Evolutionary conservation across 53 echinoderm and acorn worm species (phyloP), one percentile per base, ranked within the genome.

Genomic region (Astropecten irregularis): DNA sequence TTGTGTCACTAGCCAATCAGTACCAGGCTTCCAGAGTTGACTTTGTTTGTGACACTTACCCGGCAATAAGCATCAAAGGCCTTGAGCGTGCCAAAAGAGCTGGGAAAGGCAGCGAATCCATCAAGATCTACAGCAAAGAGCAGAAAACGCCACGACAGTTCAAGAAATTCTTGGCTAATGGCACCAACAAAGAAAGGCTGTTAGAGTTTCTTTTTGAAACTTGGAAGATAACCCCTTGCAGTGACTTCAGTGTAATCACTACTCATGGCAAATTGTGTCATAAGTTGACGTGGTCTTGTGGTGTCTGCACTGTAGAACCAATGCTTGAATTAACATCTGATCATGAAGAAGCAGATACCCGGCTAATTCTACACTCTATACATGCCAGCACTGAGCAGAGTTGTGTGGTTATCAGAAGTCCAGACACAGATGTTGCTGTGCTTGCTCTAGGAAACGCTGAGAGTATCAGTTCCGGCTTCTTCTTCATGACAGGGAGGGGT

Each of bases 41-140:
- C 70, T 92, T 92, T 77, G 92, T 92, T 16, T 88, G 66, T 42
- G 93, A 93, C 25, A 70, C 46, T 2, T 90, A 90, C 46, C 87
- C 81, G 1, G 3, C 72, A 18, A 47, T 90, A 1, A 77, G 69
- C 29, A 92, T 89, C 25, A 92, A 89, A 27, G 66, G 28, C 71
- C 63, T 82, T 2, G 90, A 90, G 31, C 35, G 89, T 50, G 73
- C 20, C 13, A 54, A 60, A 40, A 53, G 86, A 28, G 90, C 93
- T 32, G 34, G 87, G 2, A 47, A 38, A 38, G 90, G 90, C 14
- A 33, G 26, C 4, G 37, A 92, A 48, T 49, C 68, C 9, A 52
- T 83, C 1, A 89, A 88, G 70, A 87, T 93, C 16, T 87, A 36
- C 35, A 68, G 63, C 18, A 33, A 29, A 27, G 84, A 84, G 2